Base-by-base conservation (phyloP, 2,888 invertebrate genomes). In the Amiota minor region DNA sequence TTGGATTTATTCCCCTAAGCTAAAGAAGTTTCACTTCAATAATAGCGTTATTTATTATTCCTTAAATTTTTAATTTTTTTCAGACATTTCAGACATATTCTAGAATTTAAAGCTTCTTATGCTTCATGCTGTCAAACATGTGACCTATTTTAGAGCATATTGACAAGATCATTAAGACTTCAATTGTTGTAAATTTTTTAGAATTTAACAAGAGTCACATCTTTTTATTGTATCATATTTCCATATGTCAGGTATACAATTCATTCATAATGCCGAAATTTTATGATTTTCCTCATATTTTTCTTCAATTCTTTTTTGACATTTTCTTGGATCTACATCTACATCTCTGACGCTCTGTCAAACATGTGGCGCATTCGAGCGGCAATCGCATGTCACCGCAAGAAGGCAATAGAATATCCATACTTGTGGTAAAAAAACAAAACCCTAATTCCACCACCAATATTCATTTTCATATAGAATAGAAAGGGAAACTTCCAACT, bases 401-500 rank as follows among this genome's bases (percentile, higher is more conserved):
- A 53, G 59, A 59, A 20, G 59, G 20, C 12, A 59, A 59, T 18
- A 12, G 20, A 10, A 18, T 11, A 59, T 14, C n/a, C 61, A 35
- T 12, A 61, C 9, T n/a, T n/a, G n/a, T n/a, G 6, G 35, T 35
- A 35, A 6, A 35, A 35, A 35, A 8, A 35, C 6, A 62, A 35
- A 45, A 35, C 62, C 35, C 35, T 8, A 35, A 35, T 35, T 35
- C 35, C 35, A 35, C 6, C 35, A 6, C 35, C 3, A 23, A 23
- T 8, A 35, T 35, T 6, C 3, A 23, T 23, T 2, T 3, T 23
- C 45, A 23, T n/a, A 62, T 18, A 35, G 4, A 12, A 53, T 2
- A 10, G 12, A 53, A 16, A 45, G 2, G 11, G 18, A 68, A 68
- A 68, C n/a, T 68, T n/a, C n/a, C 67, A 68, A 68, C 53, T 68